Percentiles rank a stretch among this genome's conserved stretches.
These are phyloP conservation scores for Exephanes ischioxanthus DNA, from an alignment of 2,888 invertebrate species.

Conservation along the genomic window DNA sequence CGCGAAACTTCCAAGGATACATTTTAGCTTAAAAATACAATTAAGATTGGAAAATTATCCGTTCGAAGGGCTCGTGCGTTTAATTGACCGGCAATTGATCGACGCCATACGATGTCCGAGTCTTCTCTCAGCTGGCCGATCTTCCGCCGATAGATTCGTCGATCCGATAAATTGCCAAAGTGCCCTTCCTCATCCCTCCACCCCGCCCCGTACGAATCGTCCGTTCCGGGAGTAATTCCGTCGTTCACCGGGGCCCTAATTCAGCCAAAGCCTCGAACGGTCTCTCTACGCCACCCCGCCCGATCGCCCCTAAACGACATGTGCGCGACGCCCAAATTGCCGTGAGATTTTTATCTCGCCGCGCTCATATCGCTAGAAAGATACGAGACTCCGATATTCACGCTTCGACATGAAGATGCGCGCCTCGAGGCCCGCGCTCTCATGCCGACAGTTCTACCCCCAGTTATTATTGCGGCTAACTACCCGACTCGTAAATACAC, in stretches of 20 bases:
- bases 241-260: slow-evolving; percentile 51
- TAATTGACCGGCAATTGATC: slow-evolving; percentile 66
- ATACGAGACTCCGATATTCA: slow-evolving; percentile 82
- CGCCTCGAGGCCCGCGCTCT: slow-evolving; percentile 65
- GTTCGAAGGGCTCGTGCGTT: slow-evolving; percentile 63
- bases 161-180: slow-evolving; percentile 69
- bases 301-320: slow-evolving; percentile 77
- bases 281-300: not conserved
- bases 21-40: not conserved
- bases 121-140: slow-evolving; percentile 64
- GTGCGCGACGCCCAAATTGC: slow-evolving; percentile 84
- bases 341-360: slow-evolving; percentile 81
- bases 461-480: slow-evolving; percentile 67
- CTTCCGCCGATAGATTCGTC: slow-evolving; percentile 67
- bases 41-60: slow-evolving; percentile 31
- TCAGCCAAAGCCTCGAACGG: slow-evolving; percentile 26
- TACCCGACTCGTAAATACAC: slow-evolving; percentile 47
- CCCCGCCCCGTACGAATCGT: slow-evolving; percentile 51
- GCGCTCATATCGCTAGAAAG: slow-evolving; percentile 66
- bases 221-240: slow-evolving; percentile 71
- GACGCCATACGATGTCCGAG: slow-evolving; percentile 61
- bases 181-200: slow-evolving; percentile 58
- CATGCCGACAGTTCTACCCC: slow-evolving; percentile 51
- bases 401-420: slow-evolving; percentile 80
- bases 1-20: not conserved